phyloP scores from a whole-genome alignment of 2,113 vertebrate genomes.

The Cebidichthys violaceus region DNA sequence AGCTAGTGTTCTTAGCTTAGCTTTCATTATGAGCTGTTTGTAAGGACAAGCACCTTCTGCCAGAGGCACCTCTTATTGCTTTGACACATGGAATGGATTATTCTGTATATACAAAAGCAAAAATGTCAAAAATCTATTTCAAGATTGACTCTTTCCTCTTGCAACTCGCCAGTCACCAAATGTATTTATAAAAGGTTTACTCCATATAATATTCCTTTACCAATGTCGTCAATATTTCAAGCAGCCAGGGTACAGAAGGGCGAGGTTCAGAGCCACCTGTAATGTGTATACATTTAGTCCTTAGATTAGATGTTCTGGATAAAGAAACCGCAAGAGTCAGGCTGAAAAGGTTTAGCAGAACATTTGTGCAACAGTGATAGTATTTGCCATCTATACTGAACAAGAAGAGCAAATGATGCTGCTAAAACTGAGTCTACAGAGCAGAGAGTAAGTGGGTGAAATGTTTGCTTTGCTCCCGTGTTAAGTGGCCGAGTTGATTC shows the following conservation, averaged over 20 bases:
- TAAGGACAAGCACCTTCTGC: conserved; percentile 42
- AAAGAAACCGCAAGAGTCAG: conserved; percentile 10
- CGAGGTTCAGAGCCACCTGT: background rate
- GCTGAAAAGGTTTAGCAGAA: background rate
- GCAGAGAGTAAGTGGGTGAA: conserved; percentile 51
- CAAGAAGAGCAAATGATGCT: conserved; percentile 36
- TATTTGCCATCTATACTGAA: conserved; percentile 27
- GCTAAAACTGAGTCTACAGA: conserved; percentile 41
- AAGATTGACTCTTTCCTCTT: conserved; percentile 5
- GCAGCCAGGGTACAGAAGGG: background rate
- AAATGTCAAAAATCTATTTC: conserved; percentile 21
- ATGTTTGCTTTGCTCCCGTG: conserved; percentile 63
- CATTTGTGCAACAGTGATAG: conserved; percentile 1
- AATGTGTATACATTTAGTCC: background rate
- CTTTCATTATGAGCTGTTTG: conserved; percentile 38
- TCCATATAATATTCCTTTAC: background rate
- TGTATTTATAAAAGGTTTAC: background rate
- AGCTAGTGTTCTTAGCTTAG: conserved; percentile 6
- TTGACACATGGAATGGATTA: conserved; percentile 2
- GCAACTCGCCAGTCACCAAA: background rate
- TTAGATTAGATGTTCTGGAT: conserved; percentile 3
- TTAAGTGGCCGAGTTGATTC: conserved; percentile 70
- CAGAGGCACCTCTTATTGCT: conserved; percentile 24
- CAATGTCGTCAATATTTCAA: background rate
- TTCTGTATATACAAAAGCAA: conserved; percentile 13